A percentile compares a stretch with the other conserved stretches of the same genome.
Conservation (phyloP, 1,140 invertebrate species). For the Drosophila prosaltans region DNA sequence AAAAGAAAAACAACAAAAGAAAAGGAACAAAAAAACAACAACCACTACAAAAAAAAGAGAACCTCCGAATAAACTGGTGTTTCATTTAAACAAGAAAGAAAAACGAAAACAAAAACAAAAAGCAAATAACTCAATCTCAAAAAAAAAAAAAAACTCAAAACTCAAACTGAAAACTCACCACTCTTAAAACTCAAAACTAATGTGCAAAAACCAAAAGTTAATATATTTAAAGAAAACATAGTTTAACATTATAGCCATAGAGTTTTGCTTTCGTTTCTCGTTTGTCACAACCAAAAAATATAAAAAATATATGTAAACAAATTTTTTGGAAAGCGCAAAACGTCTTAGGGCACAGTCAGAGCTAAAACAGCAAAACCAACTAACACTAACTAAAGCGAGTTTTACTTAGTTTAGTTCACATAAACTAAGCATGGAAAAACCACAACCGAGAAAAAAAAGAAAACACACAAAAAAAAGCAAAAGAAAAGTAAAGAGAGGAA, state of each 20-base stretch:
- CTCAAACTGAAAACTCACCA: slow-evolving; percentile 5
- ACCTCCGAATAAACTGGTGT: slow-evolving; percentile 78
- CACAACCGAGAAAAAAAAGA: slow-evolving; percentile 29
- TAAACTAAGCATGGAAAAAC: slow-evolving; percentile 67
- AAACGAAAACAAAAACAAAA: slow-evolving; percentile 15
- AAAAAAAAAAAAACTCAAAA: not conserved
- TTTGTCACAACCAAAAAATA: slow-evolving; percentile 35
- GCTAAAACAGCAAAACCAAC: slow-evolving; percentile 40
- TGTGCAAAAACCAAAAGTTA: not conserved
- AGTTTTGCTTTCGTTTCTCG: slow-evolving; percentile 64
- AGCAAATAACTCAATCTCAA: slow-evolving; percentile 16
- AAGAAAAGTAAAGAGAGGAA: not conserved
- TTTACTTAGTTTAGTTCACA: slow-evolving; percentile 23
- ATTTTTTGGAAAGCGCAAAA: slow-evolving; percentile 75
- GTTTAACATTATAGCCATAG: slow-evolving; percentile 70
- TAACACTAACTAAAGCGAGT: slow-evolving; percentile 25
- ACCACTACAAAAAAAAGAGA: slow-evolving; percentile 43
- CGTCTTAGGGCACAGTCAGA: slow-evolving; percentile 71
- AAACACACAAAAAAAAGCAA: slow-evolving; percentile 21
- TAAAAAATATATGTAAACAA: slow-evolving; percentile 40
- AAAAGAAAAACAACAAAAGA: slow-evolving; percentile 15
- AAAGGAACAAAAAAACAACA: not conserved
- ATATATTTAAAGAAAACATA: slow-evolving; percentile 33
- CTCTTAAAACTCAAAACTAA: slow-evolving; percentile 17
- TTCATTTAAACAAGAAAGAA: slow-evolving; percentile 59